Evolutionary conservation across 2,888 invertebrate species (phyloP).

Genomic region (Zygogramma bicolorata): DNA sequence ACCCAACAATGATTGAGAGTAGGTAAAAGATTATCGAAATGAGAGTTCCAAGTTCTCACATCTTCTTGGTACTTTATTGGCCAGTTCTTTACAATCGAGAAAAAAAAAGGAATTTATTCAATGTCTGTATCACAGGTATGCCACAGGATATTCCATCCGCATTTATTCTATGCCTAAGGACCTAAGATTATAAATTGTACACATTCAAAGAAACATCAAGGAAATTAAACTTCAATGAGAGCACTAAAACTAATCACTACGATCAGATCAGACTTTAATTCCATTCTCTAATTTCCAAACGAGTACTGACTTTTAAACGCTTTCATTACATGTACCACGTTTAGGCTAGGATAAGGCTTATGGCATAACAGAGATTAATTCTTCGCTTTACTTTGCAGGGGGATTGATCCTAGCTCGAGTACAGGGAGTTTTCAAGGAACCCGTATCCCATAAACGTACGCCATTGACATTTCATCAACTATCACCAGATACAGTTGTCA

Average conservation of each 20-base stretch:
- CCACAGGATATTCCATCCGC: too few relatives aligned
- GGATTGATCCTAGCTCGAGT: neutral
- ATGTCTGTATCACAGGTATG: too few relatives aligned
- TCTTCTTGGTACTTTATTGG: too few relatives aligned
- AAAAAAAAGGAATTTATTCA: too few relatives aligned
- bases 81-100: too few relatives aligned
- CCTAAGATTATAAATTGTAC: too few relatives aligned
- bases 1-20: too few relatives aligned
- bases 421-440: neutral
- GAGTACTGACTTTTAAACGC: neutral
- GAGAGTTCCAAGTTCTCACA: too few relatives aligned
- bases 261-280: neutral
- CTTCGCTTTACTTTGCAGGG: neutral
- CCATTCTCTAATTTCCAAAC: neutral
- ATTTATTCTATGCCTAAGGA: too few relatives aligned
- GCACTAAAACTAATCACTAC: neutral
- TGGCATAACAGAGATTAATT: neutral
- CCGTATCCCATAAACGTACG: slow-evolving; percentile 19
- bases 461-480: slow-evolving; percentile 39
- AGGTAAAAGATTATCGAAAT: too few relatives aligned
- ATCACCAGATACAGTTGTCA: slow-evolving; percentile 59
- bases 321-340: neutral
- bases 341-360: neutral
- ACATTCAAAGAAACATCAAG: neutral
- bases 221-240: neutral